These are phyloP conservation scores for Chionomys nivalis DNA, from an alignment of 2,113 vertebrate genomes.

Conservation along the genomic window DNA sequence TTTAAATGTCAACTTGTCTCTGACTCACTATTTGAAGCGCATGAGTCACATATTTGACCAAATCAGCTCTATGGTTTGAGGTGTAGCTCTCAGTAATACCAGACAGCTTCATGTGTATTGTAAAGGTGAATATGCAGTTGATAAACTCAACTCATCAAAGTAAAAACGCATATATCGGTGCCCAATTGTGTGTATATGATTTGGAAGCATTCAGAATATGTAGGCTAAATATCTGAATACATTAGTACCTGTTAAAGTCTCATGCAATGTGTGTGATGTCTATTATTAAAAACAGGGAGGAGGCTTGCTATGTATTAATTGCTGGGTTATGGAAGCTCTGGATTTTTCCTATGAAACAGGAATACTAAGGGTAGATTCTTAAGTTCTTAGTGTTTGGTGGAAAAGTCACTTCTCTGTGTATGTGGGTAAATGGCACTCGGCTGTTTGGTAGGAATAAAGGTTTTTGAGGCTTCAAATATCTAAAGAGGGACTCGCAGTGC, in stretches of 20 bases:
- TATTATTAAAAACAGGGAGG: constrained; percentile 59
- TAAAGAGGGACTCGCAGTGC: neutral
- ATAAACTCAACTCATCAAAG: constrained; percentile 51
- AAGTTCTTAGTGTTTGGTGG: constrained; percentile 6
- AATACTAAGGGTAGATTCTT: constrained; percentile 38
- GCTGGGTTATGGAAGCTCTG: constrained; percentile 41
- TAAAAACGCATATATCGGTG: constrained; percentile 40
- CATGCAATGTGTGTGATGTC: constrained; percentile 1
- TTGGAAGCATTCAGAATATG: constrained; percentile 64
- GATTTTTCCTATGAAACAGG: neutral
- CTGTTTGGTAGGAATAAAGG: neutral
- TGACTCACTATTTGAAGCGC: constrained; percentile 55
- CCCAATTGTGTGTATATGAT: constrained; percentile 27
- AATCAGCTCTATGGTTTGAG: constrained; percentile 26
- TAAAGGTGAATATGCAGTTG: neutral
- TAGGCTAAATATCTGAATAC: constrained; percentile 66
- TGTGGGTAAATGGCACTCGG: neutral
- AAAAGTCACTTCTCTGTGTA: neutral
- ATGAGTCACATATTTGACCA: constrained; percentile 49
- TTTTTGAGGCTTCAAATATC: constrained; percentile 17
- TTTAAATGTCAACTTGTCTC: constrained; percentile 36
- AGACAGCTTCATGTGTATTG: neutral
- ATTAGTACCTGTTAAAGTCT: constrained; percentile 35
- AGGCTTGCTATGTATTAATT: constrained; percentile 43
- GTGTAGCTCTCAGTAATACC: neutral